Evolutionary conservation across 2,888 invertebrate species (phyloP), one percentile per base, ranked within the genome.

Genomic region (Marasmarcha lunaedactyla): DNA sequence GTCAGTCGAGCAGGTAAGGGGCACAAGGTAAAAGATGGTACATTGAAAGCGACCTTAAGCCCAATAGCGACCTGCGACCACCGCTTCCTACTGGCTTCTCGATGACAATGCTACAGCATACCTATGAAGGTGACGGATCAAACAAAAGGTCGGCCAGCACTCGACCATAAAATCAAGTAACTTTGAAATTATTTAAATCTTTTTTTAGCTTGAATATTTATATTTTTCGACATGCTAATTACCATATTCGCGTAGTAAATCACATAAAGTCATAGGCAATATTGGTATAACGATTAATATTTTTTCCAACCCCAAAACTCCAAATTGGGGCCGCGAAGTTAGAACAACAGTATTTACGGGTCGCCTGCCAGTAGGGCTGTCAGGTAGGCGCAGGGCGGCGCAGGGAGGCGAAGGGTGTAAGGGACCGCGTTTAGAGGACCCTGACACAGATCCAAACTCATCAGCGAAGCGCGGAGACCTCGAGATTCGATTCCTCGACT

Each of bases 21-120:
- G 81, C 71, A 83, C 83, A 83, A 81, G 83, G 83, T 74, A 74
- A 83, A 78, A 81, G 81, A 83, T 83, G 83, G 83, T 81, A 78
- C 83, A 83, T 81, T 83, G 79, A 79, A 70, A 76, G 71, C 63
- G 83, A 71, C 83, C 83, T 81, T 79, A 83, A 71, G 77, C 79
- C 79, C 79, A 81, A 83, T 81, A 81, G 79, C 78, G 60, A 73
- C 72, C 71, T 74, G 71, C 61, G 73, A 59, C 66, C 67, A 68
- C 62, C 69, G 81, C 83, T 83, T 83, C 83, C 83, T 81, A 81
- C 71, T 79, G 78, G 72, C 74, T 70, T 63, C 64, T 73, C 70
- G 72, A 71, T 65, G 76, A 77, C 79, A 78, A 56, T 59, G 59
- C 56, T 64, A 55, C 66, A 60, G 54, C 63, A 65, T 70, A 57